A percentile compares a stretch with the other conserved stretches of the same genome.
Evolutionary conservation across 2,888 invertebrate species (phyloP).

Genomic region (Anthophora plumipes): DNA sequence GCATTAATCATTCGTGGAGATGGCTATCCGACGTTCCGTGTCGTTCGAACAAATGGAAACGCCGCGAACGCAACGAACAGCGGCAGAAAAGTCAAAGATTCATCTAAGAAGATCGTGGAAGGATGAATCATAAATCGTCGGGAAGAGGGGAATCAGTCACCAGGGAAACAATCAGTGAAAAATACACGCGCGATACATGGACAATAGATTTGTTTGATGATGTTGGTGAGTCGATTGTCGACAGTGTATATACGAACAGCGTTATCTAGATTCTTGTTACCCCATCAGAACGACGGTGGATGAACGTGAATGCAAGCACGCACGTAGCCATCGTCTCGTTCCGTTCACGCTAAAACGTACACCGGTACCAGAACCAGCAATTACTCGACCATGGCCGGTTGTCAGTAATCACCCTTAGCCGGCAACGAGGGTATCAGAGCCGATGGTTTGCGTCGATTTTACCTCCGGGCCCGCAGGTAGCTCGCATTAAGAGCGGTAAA

Average conservation of each 20-base stretch:
- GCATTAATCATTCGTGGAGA: constrained; percentile 56
- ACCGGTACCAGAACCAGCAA: constrained; percentile 70
- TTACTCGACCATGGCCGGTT: constrained; percentile 73
- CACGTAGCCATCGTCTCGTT: constrained; percentile 45
- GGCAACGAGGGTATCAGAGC: constrained; percentile 66
- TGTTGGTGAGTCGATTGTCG: constrained; percentile 51
- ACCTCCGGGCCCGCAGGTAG: constrained; percentile 37
- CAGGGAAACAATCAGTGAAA: constrained; percentile 55
- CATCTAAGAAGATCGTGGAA: not conserved
- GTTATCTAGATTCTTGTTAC: constrained; percentile 77
- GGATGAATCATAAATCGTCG: constrained; percentile 39
- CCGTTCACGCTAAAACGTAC: constrained; percentile 63
- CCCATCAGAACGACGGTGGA: constrained; percentile 66
- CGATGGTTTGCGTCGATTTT: constrained; percentile 69
- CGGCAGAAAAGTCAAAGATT: not conserved
- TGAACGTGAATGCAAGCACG: constrained; percentile 56
- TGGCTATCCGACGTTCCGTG: constrained; percentile 49
- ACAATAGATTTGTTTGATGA: constrained; percentile 25
- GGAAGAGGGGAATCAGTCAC: constrained; percentile 46
- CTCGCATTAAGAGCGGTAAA: constrained; percentile 7
- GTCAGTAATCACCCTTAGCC: constrained; percentile 74
- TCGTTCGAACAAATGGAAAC: constrained; percentile 52
- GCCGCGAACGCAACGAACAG: constrained; percentile 21
- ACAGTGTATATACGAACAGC: constrained; percentile 58
- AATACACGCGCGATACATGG: constrained; percentile 39